phyloP scores from a whole-genome alignment of 2,888 invertebrate species.

The Ferrisia virgata region DNA sequence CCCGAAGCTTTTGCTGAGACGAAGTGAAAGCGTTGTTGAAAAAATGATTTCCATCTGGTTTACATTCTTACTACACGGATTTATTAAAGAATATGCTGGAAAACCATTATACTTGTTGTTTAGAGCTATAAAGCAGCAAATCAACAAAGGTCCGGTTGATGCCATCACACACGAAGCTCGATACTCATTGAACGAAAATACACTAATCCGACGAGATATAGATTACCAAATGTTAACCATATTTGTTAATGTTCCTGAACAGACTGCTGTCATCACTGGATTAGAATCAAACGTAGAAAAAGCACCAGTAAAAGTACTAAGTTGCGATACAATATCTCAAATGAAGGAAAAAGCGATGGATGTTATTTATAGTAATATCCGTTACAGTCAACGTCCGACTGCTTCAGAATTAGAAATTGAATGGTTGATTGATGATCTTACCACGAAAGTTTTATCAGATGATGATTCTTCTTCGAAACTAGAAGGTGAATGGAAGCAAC shows the following conservation, averaged over 20 bases:
- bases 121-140: conserved; percentile 98
- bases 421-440: conserved; percentile 93
- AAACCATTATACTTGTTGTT: conserved; percentile 97
- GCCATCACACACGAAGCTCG: conserved; percentile 95
- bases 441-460: conserved; percentile 90
- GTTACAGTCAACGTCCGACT: conserved; percentile 90
- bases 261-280: conserved; percentile 80
- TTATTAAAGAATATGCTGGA: conserved; percentile 95
- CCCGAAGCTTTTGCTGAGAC: conserved; percentile 84
- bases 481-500: conserved; percentile 94
- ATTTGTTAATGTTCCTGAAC: conserved; percentile 88
- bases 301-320: conserved; percentile 91
- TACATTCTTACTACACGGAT: conserved; percentile 96
- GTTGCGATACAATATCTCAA: conserved; percentile 98
- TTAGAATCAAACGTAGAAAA: conserved; percentile 87
- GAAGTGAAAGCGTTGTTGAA: conserved; percentile 97
- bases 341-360: conserved; percentile 98
- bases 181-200: conserved; percentile 98
- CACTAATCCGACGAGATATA: conserved; percentile 95
- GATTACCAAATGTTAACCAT: conserved; percentile 92
- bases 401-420: conserved; percentile 96
- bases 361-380: conserved; percentile 93
- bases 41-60: conserved; percentile 99
- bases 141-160: conserved; percentile 99
- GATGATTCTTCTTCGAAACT: conserved; percentile 94